Evolutionary conservation across 2,888 invertebrate species (phyloP), one percentile per base, ranked within the genome.

Genomic region (Ochlodes sylvanus): DNA sequence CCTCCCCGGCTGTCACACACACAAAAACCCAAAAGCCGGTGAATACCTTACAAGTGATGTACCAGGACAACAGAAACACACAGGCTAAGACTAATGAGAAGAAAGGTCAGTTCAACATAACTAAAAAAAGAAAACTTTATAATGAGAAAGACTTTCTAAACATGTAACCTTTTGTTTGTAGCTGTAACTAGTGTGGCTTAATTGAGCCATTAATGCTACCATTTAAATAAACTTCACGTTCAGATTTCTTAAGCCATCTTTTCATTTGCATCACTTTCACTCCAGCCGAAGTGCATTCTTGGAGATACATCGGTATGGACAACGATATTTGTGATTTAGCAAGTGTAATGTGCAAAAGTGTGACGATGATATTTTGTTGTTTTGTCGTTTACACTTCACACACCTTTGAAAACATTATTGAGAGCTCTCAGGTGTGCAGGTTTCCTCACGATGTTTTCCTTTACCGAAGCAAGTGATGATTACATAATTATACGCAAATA

Each of bases 81-180:
- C 47, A 34, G 14, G 32, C 55, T 21, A 71, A 70, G 47, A 73
- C 67, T 63, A 70, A 76, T 0, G 88, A 90, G 5, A 90, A 90
- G 73, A 92, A 90, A 76, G 87, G 87, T 12, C 81, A 81, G 19
- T 93, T 92, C 70, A 88, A 86, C 69, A 90, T 92, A 56, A 84
- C 85, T 2, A 93, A 92, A 77, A 93, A 90, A 74, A 84, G 93
- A 71, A 93, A 93, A 76, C 81, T 93, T 5, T 93, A 88, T 71
- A 90, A 80, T 68, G 89, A 88, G 14, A 91, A 91, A 75, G 89
- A 90, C 66, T 89, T 88, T 73, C 83, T 87, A 74, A 87, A 90
- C 76, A 85, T 86, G 75, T 90, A 85, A 82, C 50, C 34, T 50
- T 55, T 47, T 38, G 5, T 52, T 62, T 63, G 47, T 54, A 69